Conservation (phyloP, 2,797 vertebrate genomes). For the Sebastes vulpes region DNA sequence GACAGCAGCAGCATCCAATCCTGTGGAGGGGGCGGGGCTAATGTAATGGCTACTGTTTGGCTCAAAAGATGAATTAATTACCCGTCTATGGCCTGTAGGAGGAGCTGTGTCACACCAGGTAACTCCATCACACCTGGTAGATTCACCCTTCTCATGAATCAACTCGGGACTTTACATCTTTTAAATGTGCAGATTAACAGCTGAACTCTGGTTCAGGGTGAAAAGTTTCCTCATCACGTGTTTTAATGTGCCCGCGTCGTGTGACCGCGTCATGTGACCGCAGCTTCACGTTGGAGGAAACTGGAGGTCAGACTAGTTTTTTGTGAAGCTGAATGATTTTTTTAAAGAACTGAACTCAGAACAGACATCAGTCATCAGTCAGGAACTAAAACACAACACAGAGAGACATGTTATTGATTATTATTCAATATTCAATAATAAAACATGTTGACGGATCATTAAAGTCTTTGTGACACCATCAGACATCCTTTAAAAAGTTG, state of each 20-base stretch:
- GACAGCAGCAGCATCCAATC: background rate
- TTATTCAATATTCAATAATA: background rate
- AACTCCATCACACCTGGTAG: background rate
- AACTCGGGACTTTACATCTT: background rate
- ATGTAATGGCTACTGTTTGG: background rate
- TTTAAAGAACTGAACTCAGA: background rate
- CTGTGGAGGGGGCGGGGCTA: background rate
- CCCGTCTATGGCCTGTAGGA: background rate
- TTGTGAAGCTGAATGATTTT: background rate
- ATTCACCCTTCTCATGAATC: background rate
- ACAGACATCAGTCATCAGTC: background rate
- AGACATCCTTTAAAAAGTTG: background rate
- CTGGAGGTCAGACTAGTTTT: conserved; percentile 30
- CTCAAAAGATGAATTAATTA: too few species aligned
- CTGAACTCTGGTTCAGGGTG: background rate
- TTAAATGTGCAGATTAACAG: background rate
- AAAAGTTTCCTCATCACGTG: background rate
- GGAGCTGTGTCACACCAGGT: background rate
- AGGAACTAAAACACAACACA: background rate
- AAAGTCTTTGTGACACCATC: background rate
- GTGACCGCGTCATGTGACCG: background rate
- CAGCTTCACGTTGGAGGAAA: background rate
- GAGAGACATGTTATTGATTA: background rate
- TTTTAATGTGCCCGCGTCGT: background rate
- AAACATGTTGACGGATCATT: background rate